Evolutionary conservation across 2,888 invertebrate species (phyloP), one percentile per base, ranked within the genome.

Genomic region (Rhyacophila evoluta): DNA sequence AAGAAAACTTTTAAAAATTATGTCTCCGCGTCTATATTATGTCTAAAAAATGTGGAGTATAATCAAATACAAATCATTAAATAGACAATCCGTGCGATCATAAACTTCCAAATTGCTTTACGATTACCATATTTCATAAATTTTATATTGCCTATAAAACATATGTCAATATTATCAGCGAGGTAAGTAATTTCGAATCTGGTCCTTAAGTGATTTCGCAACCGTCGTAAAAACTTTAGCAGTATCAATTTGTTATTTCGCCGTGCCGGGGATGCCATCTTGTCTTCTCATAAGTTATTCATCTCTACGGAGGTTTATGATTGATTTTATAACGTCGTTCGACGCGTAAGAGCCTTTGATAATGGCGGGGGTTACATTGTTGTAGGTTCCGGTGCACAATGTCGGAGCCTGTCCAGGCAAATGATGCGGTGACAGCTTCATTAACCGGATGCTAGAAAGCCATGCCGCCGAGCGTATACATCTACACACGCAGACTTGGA

Each of bases 361-460:
- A 55, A 55, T 55, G 19, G 55, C 55, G 25, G 55, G 55, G 55
- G 25, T 55, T 55, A 55, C 55, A 69, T 33, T 69, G 33, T 33
- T 69, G 69, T 1, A 69, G 29, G 29, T 10, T 69, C 33, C n/a
- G 12, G 28, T 29, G 12, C n/a, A 69, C 29, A 69, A 33, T 28
- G 33, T 69, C 29, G 75, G 15, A 38, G 71, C 12, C 69, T 71
- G 29, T 39, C 71, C 72, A 36, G 72, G 77, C 67, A 77, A 77
- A 77, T 72, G 77, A 72, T 77, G 78, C 74, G 73, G 78, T 78
- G 68, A 78, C 74, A 68, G 74, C 69, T 69, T 77, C 72, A 77
- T 77, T 77, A 77, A 37, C 39, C 15, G 76, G 75, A 55, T 10
- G 55, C 55, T 55, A 19, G 55, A 12, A 55, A 19, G 39, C 39